Evolutionary conservation across 1,140 invertebrate genomes (phyloP), one percentile per base, ranked within the genome.

Genomic region (Caenorhabditis latens): DNA sequence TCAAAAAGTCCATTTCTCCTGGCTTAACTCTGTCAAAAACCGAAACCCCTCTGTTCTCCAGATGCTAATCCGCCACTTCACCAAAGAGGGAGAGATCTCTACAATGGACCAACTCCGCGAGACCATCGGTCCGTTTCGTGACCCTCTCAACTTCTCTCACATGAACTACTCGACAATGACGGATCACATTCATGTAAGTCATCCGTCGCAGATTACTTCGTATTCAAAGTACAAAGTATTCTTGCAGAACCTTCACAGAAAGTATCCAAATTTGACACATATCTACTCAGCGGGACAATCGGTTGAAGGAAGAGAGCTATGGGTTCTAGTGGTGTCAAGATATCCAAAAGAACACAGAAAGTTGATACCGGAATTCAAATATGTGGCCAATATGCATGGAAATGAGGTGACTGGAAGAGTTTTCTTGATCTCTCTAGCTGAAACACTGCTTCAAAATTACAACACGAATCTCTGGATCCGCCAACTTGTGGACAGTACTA

Each of bases 351-450:
- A 94, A 65, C 97, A 99, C 94, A 95, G 96, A 90, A 94, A 95
- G 82, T 96, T 96, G 96, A 94, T 96, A 87, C 96, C 96, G 0
- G 96, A 97, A 93, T 95, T 98, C 90, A 98, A 98, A 93, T 97
- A 97, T 92, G 94, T 98, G 42, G 97, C 94, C 1, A 98, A 98
- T 92, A 98, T 98, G 96, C 97, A 98, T 92, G 97, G 97, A n/a
- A 97, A 98, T 93, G 97, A 98, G 94, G 96, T 96, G 0, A 95
- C 97, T n/a, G 96, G 97, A 6, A 94, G 95, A 89, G 97, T 98
- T 93, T 92, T 97, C 90, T 93, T 98, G 0, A 91, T 98, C 0
- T 93, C 96, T 9, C 92, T 99, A 0, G 95, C 96, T 50, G 95
- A 96, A 89, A 96, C 97, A 91, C 93, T 99, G 32, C 96, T 96